phyloP scores from a whole-genome alignment of 2,797 vertebrate genomes.

The Eremophila alpestris region DNA sequence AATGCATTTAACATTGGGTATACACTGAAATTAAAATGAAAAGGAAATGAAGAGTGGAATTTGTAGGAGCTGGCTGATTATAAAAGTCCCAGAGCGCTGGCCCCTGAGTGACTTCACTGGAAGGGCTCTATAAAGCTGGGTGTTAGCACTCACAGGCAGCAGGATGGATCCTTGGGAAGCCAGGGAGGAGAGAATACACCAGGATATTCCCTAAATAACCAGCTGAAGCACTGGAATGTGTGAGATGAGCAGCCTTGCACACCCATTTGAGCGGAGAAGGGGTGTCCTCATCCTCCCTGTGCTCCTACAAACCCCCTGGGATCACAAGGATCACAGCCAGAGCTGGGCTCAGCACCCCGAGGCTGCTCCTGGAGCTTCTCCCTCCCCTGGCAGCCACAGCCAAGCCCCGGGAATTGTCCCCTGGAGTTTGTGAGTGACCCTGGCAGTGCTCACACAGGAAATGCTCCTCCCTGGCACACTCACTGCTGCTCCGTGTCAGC shows the following conservation, averaged over 20 bases:
- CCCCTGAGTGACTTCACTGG: neutral
- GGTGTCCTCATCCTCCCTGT: neutral
- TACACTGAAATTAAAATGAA: neutral
- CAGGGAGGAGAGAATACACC: neutral
- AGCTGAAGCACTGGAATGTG: neutral
- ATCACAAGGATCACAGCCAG: neutral
- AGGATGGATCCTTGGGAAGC: neutral
- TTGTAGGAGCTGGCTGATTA: neutral
- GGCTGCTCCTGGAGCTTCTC: neutral
- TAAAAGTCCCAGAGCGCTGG: neutral
- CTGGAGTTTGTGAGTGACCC: neutral
- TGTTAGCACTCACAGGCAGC: neutral
- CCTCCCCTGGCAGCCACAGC: neutral
- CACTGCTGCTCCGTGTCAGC: conserved; percentile 78
- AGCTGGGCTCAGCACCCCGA: neutral
- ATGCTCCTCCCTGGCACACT: conserved; percentile 74
- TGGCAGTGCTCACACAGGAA: conserved; percentile 73
- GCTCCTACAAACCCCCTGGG: neutral
- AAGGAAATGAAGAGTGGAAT: neutral
- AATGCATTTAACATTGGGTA: neutral
- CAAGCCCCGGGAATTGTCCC: neutral
- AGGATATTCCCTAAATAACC: neutral
- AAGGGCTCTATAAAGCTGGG: neutral
- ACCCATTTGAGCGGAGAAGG: neutral
- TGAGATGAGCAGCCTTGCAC: neutral